These are phyloP conservation scores for Drosophila miranda DNA, from an alignment of 1,140 invertebrate genomes.

Conservation along the genomic window DNA sequence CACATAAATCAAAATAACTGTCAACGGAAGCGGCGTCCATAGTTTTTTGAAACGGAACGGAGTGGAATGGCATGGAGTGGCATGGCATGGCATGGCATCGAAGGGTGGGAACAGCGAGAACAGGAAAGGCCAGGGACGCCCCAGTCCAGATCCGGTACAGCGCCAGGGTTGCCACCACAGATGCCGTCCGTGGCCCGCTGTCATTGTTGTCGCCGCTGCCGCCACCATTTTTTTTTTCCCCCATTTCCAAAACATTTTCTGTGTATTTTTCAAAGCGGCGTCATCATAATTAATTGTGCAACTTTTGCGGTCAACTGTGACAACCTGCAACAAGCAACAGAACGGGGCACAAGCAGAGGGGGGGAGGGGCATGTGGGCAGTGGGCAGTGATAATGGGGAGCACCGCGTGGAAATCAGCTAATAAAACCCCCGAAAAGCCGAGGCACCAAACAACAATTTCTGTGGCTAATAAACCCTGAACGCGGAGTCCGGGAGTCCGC, in stretches of 20 bases:
- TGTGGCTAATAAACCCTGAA: slow-evolving; percentile 31
- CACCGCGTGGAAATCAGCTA: slow-evolving; percentile 5
- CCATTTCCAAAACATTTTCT: slow-evolving; percentile 40
- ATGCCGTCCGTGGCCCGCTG: background rate
- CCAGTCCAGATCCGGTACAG: too few species aligned
- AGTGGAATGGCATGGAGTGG: too few species aligned
- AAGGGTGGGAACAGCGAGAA: slow-evolving; percentile 3
- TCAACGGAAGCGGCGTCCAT: slow-evolving; percentile 76
- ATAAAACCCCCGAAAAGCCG: slow-evolving; percentile 8
- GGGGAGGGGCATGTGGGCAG: background rate
- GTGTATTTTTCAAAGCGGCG: slow-evolving; percentile 20
- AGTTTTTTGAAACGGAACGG: slow-evolving; percentile 61
- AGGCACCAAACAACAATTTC: slow-evolving; percentile 22
- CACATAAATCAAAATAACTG: slow-evolving; percentile 79
- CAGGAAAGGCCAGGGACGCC: slow-evolving; percentile 36
- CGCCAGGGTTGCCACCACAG: slow-evolving; percentile 47
- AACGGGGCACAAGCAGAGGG: background rate
- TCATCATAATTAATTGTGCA: slow-evolving; percentile 70
- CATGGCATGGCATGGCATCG: slow-evolving; percentile 32
- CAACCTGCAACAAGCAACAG: background rate
- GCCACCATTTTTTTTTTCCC: slow-evolving; percentile 40
- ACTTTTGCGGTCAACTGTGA: slow-evolving; percentile 57
- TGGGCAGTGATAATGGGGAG: too few species aligned
- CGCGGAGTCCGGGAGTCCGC: background rate
- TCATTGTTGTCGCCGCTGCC: slow-evolving; percentile 18